Conservation (phyloP, 2,888 invertebrate species). For the Meteorus colon region DNA sequence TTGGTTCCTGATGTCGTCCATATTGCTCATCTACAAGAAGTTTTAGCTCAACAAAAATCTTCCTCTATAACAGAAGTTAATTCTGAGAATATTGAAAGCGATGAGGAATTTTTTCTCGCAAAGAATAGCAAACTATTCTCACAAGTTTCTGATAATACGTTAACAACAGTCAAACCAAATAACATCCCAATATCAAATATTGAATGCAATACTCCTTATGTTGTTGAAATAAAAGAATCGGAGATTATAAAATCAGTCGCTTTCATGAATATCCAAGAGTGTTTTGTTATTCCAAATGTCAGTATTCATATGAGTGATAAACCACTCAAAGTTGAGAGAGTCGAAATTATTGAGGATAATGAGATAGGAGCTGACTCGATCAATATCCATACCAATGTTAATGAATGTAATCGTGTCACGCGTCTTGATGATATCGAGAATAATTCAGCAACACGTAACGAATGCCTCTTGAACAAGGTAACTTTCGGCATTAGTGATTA, state of each 20-base stretch:
- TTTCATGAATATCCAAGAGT: conserved; percentile 68
- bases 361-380: conserved; percentile 68
- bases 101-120: conserved; percentile 74
- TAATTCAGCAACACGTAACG: conserved; percentile 63
- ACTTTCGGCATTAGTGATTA: conserved; percentile 39
- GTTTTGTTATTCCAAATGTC: conserved; percentile 67
- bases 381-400: not conserved
- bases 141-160: conserved; percentile 78
- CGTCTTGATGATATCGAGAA: conserved; percentile 71
- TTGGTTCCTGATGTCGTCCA: conserved; percentile 72
- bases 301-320: conserved; percentile 65
- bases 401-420: conserved; percentile 60
- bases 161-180: conserved; percentile 51
- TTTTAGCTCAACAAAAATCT: conserved; percentile 10
- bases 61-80: not conserved
- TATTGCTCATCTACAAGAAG: conserved; percentile 62
- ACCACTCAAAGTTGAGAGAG: conserved; percentile 73
- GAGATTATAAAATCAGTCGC: conserved; percentile 82
- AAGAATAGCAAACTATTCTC: conserved; percentile 82
- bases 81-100: conserved; percentile 49
- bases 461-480: conserved; percentile 69
- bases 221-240: conserved; percentile 82
- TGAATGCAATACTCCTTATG: conserved; percentile 74
- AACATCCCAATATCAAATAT: conserved; percentile 43
- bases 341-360: conserved; percentile 73